phyloP scores from a whole-genome alignment of 2,797 vertebrate species.

The Macroramphosus scolopax region DNA sequence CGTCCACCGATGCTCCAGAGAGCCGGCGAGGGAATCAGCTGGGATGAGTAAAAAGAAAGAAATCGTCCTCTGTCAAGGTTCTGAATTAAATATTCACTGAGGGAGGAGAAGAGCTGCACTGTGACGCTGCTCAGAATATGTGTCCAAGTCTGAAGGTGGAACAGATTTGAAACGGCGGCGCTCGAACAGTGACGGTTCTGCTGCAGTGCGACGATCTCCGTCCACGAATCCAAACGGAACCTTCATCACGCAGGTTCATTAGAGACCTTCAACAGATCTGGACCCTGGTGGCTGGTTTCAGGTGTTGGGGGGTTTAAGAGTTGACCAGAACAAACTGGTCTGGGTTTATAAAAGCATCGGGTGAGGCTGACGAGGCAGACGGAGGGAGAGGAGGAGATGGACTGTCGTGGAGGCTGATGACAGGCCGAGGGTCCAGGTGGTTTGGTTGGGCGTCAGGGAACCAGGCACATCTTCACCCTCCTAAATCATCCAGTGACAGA shows the following conservation, averaged over 20 bases:
- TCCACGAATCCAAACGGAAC: background rate
- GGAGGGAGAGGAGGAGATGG: constrained; percentile 13
- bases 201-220: no score
- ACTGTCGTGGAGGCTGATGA: constrained; percentile 28
- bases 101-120: background rate
- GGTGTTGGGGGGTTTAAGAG: no score
- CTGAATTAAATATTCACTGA: background rate
- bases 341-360: no score
- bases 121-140: constrained; percentile 9
- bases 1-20: constrained; percentile 21
- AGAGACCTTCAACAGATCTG: no score
- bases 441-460: constrained; percentile 32
- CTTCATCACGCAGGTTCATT: background rate
- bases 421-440: constrained; percentile 35
- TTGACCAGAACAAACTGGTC: no score
- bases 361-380: background rate
- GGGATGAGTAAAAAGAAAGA: constrained; percentile 12
- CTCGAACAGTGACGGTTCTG: no score
- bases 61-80: constrained; percentile 3
- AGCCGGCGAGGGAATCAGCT: constrained; percentile 11
- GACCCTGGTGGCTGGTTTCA: no score
- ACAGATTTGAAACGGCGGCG: background rate
- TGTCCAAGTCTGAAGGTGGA: background rate
- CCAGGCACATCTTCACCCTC: constrained; percentile 51
- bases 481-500: constrained; percentile 64